These are phyloP conservation scores for Nestor notabilis DNA, from an alignment of 2,113 vertebrate species.

Conservation along the genomic window DNA sequence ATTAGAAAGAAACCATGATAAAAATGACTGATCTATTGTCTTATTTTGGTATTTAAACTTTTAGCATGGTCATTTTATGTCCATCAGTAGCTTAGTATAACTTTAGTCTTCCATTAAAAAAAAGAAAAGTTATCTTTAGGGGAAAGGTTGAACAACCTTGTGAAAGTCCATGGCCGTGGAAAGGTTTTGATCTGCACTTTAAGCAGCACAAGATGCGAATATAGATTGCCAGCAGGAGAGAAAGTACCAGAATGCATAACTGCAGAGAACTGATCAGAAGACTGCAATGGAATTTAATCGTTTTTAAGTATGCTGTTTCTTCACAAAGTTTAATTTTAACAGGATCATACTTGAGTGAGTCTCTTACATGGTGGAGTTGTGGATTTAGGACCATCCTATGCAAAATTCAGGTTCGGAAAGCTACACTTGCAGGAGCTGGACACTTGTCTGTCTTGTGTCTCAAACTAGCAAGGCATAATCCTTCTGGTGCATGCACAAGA, in stretches of 20 bases:
- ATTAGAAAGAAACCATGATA: neutral
- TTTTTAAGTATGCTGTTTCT: neutral
- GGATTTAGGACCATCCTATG: neutral
- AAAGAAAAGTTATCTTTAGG: neutral
- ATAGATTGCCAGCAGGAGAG: neutral
- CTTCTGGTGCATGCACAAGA: neutral
- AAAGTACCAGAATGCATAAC: neutral
- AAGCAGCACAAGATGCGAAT: neutral
- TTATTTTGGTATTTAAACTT: slow-evolving; percentile 4
- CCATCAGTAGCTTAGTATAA: neutral
- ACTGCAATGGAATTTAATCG: neutral
- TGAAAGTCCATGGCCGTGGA: neutral
- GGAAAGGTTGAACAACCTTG: neutral
- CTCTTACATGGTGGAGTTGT: neutral
- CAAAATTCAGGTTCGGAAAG: neutral
- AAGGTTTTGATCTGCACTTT: slow-evolving; percentile 40
- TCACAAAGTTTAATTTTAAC: neutral
- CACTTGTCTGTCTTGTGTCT: neutral
- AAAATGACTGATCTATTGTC: neutral
- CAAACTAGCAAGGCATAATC: neutral
- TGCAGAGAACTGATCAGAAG: neutral
- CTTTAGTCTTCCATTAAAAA: neutral
- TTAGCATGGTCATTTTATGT: neutral
- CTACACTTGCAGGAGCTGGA: neutral
- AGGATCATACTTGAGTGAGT: neutral